Percentiles rank a stretch among this genome's conserved stretches.
These are phyloP conservation scores for Berghia stephanieae DNA, from an alignment of 1,140 invertebrate species.

Conservation along the genomic window DNA sequence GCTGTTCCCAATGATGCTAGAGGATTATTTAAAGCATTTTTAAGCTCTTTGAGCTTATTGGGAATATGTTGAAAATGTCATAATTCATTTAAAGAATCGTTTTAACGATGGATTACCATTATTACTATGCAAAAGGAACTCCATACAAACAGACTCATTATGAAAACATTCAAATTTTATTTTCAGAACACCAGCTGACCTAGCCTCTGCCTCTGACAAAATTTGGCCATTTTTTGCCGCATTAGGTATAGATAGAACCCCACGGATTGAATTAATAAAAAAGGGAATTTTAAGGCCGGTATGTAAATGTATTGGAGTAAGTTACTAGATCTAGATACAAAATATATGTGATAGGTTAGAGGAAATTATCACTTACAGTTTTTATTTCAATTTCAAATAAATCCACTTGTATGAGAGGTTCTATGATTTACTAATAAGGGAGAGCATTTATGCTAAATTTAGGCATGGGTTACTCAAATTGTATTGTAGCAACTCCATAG, in stretches of 20 bases:
- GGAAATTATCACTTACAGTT: too few relatives aligned
- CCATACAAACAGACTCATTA: neutral
- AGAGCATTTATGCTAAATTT: too few relatives aligned
- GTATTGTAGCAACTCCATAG: too few relatives aligned
- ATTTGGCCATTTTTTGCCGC: conserved; percentile 65
- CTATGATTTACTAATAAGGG: too few relatives aligned
- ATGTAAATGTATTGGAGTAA: neutral
- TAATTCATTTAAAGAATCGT: too few relatives aligned
- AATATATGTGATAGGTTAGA: too few relatives aligned
- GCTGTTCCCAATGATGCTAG: neutral
- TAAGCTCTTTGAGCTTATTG: neutral
- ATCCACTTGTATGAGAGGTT: too few relatives aligned
- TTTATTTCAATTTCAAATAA: too few relatives aligned
- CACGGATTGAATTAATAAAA: conserved; percentile 49
- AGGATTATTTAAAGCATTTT: neutral
- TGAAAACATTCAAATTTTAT: neutral
- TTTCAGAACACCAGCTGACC: conserved; percentile 59
- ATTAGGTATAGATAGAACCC: conserved; percentile 46
- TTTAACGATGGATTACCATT: too few relatives aligned
- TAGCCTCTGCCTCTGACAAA: conserved; percentile 63
- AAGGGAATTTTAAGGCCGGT: conserved; percentile 57
- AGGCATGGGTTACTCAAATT: too few relatives aligned
- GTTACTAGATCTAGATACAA: neutral
- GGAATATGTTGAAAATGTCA: neutral
- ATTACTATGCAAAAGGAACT: too few relatives aligned